These are phyloP conservation scores for Tyto alba DNA, from an alignment of 2,113 vertebrate genomes.

Conservation along the genomic window DNA sequence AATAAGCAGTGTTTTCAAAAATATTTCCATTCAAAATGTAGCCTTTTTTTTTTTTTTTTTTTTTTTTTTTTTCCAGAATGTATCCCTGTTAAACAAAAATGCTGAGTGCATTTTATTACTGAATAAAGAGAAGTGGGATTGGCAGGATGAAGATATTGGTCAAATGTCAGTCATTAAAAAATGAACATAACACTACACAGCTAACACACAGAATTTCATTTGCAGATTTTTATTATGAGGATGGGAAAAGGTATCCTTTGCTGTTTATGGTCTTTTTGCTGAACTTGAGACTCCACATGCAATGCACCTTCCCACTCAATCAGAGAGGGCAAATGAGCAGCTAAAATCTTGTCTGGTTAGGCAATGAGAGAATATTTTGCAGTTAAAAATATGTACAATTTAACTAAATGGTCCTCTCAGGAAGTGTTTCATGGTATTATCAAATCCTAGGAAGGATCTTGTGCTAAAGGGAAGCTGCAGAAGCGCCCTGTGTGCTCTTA, in stretches of 20 bases:
- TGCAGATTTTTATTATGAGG: neutral
- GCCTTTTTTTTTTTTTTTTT: neutral
- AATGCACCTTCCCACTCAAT: neutral
- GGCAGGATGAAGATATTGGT: neutral
- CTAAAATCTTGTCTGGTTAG: neutral
- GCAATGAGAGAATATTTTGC: neutral
- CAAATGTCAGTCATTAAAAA: neutral
- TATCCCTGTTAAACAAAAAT: neutral
- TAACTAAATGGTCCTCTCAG: neutral
- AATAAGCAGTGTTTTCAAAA: neutral
- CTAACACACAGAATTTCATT: neutral
- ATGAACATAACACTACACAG: neutral
- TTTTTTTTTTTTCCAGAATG: neutral
- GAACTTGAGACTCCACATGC: neutral
- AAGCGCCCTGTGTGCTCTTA: neutral
- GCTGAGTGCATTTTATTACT: neutral
- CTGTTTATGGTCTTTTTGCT: neutral
- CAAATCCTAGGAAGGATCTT: neutral
- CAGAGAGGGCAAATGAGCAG: neutral
- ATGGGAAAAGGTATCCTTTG: neutral
- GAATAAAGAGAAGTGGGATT: neutral
- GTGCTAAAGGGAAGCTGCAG: neutral
- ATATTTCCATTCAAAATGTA: neutral
- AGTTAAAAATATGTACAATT: neutral
- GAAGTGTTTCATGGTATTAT: neutral